Percentiles rank a stretch among this genome's conserved stretches.
phyloP scores from a whole-genome alignment of 2,797 vertebrate genomes.

The Liasis olivaceus region DNA sequence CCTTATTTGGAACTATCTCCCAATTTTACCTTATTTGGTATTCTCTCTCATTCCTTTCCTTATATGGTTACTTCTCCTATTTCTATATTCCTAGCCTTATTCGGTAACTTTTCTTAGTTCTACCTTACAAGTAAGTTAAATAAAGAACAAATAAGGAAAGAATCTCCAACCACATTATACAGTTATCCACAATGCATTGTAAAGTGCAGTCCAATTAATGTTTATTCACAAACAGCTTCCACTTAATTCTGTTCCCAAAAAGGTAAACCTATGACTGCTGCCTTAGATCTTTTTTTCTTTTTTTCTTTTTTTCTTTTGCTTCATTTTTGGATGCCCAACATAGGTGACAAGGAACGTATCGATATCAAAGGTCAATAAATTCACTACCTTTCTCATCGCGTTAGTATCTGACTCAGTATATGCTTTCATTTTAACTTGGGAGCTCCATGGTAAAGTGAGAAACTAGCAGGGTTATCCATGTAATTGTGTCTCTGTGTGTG shows the following conservation, averaged over 20 bases:
- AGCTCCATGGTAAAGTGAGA: neutral
- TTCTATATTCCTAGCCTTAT: too few relatives aligned
- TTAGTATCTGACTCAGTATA: too few relatives aligned
- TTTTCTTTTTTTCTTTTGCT: neutral
- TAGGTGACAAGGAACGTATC: neutral
- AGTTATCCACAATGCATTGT: neutral
- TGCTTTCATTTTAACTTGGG: neutral
- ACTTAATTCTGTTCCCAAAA: neutral
- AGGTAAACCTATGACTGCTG: neutral
- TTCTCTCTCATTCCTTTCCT: too few relatives aligned
- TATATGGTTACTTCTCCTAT: too few relatives aligned
- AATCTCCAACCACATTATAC: neutral
- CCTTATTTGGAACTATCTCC: too few relatives aligned
- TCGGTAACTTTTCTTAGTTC: too few relatives aligned
- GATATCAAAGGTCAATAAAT: too few relatives aligned
- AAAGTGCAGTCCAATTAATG: neutral
- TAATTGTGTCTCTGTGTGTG: neutral
- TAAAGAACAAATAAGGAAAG: neutral
- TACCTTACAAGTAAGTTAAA: neutral
- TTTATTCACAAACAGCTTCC: neutral
- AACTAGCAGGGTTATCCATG: neutral
- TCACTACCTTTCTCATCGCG: neutral
- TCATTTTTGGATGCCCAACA: neutral
- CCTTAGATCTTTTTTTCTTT: neutral
- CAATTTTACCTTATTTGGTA: too few relatives aligned